Conservation (phyloP, 1,140 invertebrate genomes). For the Chymomyza costata region DNA sequence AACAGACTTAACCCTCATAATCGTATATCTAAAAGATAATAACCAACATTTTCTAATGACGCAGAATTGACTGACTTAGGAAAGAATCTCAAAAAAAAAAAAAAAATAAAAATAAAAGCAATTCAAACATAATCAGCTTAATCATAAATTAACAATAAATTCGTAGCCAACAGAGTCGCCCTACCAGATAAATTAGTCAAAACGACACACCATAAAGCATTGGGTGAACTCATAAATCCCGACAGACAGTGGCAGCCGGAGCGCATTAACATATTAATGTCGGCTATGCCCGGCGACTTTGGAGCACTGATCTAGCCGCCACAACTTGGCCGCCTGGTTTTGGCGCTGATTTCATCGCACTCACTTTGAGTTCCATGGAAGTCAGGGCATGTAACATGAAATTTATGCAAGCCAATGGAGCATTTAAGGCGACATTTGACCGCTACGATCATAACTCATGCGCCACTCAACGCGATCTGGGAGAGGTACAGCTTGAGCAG, state of each 20-base stretch:
- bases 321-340: constrained; percentile 18
- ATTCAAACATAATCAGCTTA: constrained; percentile 54
- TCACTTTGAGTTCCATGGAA: constrained; percentile 39
- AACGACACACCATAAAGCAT: constrained; percentile 74
- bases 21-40: too few species aligned
- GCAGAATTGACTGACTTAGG: constrained; percentile 5
- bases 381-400: constrained; percentile 31
- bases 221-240: constrained; percentile 69
- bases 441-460: constrained; percentile 36
- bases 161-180: constrained; percentile 35
- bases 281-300: constrained; percentile 40
- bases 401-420: constrained; percentile 53
- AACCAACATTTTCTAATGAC: too few species aligned
- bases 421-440: constrained; percentile 62
- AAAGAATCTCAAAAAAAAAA: constrained; percentile 3
- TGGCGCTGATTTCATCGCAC: constrained; percentile 60
- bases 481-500: not conserved
- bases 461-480: constrained; percentile 21
- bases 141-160: constrained; percentile 71
- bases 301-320: constrained; percentile 64
- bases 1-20: too few species aligned
- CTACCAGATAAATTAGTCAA: constrained; percentile 72
- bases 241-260: constrained; percentile 36
- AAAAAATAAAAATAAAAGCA: constrained; percentile 17
- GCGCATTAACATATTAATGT: constrained; percentile 74